Evolutionary conservation across 2,113 vertebrate genomes (phyloP).

Genomic region (Elachura formosa): DNA sequence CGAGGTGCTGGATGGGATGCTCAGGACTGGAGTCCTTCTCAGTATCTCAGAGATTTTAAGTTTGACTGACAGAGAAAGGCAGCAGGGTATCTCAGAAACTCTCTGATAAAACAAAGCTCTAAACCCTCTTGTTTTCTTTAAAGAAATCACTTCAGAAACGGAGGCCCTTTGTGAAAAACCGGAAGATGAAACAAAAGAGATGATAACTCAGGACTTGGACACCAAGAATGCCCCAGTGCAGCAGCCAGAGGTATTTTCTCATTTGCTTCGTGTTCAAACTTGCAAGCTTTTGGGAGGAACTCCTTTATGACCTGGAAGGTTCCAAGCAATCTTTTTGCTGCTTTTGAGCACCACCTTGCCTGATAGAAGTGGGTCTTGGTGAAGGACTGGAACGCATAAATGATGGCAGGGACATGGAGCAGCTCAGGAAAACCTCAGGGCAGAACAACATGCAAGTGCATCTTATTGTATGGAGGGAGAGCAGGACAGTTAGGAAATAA

Average conservation of each 20-base stretch:
- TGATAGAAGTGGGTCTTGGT: not conserved
- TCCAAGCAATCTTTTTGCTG: not conserved
- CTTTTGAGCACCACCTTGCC: not conserved
- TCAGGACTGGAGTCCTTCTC: not conserved
- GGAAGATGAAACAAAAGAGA: slow-evolving; percentile 81
- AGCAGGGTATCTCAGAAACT: not conserved
- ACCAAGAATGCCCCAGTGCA: slow-evolving; percentile 3
- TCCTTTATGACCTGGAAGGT: not conserved
- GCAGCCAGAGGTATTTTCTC: slow-evolving; percentile 53
- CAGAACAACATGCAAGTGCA: not conserved
- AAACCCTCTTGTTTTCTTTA: not conserved
- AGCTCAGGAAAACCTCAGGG: not conserved
- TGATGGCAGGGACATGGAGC: not conserved
- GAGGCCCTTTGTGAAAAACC: slow-evolving; percentile 91
- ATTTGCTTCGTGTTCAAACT: not conserved
- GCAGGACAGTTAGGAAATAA: not conserved
- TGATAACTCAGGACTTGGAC: slow-evolving; percentile 28
- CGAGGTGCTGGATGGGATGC: not conserved
- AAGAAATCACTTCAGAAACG: slow-evolving; percentile 94
- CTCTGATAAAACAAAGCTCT: not conserved
- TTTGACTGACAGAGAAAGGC: not conserved
- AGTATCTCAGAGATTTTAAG: not conserved
- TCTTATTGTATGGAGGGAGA: not conserved
- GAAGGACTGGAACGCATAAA: not conserved
- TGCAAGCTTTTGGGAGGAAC: not conserved